A percentile compares a stretch with the other conserved stretches of the same genome.
phyloP scores from a whole-genome alignment of 2,888 invertebrate genomes.

The Nezara viridula region DNA sequence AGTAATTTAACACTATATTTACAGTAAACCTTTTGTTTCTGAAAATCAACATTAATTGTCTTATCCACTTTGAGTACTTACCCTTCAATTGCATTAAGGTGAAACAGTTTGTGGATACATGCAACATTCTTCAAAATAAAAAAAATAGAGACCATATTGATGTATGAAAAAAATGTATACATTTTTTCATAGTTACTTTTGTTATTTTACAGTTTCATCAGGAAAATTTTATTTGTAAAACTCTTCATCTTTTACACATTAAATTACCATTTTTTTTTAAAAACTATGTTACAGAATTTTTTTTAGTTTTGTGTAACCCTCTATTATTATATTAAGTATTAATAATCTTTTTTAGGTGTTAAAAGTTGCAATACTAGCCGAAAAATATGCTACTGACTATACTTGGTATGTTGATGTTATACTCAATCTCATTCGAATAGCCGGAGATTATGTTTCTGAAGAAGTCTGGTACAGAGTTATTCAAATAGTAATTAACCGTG shows the following conservation, averaged over 20 bases:
- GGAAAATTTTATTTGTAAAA: not conserved
- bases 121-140: too few species aligned
- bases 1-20: too few species aligned
- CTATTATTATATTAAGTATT: slow-evolving; percentile 49
- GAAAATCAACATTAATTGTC: too few species aligned
- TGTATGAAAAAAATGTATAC: too few species aligned
- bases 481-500: slow-evolving; percentile 98
- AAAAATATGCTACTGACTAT: slow-evolving; percentile 99
- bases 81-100: not conserved
- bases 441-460: slow-evolving; percentile 99
- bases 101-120: not conserved
- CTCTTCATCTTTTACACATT: not conserved
- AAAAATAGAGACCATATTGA: too few species aligned
- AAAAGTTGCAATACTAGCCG: slow-evolving; percentile 98
- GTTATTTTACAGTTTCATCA: not conserved
- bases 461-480: slow-evolving; percentile 99
- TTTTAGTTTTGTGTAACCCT: not conserved
- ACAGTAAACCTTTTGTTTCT: too few species aligned
- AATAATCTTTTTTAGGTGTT: slow-evolving; percentile 74
- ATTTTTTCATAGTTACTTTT: not conserved
- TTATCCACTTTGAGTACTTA: too few species aligned
- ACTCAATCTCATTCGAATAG: slow-evolving; percentile 97
- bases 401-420: slow-evolving; percentile 99
- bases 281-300: not conserved
- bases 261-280: not conserved